Percentiles rank a stretch among this genome's conserved stretches.
Conservation (phyloP, 2,797 vertebrate genomes). For the Etheostoma perlongum region DNA sequence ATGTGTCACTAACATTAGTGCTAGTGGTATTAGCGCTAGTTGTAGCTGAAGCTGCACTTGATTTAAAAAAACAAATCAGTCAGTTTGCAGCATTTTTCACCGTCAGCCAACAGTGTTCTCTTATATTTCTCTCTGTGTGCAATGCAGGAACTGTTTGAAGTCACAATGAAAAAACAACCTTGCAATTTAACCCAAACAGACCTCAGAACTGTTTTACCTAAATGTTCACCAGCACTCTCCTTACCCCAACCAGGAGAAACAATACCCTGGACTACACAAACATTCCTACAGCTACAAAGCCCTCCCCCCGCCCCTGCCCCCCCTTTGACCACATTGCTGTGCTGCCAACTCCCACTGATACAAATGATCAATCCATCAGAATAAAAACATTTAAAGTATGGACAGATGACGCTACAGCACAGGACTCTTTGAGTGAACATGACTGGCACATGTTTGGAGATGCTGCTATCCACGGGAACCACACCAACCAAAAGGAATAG, state of each 20-base stretch:
- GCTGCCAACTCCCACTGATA: constrained; percentile 3
- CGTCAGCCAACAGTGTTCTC: too few relatives aligned
- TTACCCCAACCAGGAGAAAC: background rate
- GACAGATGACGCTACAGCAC: background rate
- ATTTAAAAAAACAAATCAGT: too few relatives aligned
- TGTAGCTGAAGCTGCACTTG: too few relatives aligned
- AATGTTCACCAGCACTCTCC: background rate
- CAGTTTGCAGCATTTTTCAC: too few relatives aligned
- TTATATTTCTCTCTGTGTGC: too few relatives aligned
- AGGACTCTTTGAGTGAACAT: background rate
- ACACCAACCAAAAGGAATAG: background rate
- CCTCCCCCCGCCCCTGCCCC: background rate
- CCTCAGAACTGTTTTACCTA: background rate
- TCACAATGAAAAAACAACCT: background rate
- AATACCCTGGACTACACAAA: constrained; percentile 2
- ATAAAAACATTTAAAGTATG: background rate
- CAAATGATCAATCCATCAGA: constrained; percentile 2
- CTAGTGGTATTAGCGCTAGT: too few relatives aligned
- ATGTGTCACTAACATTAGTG: too few relatives aligned
- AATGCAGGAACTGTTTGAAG: background rate
- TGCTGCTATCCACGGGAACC: background rate
- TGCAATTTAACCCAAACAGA: background rate
- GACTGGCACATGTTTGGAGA: background rate
- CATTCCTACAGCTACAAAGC: constrained; percentile 3
- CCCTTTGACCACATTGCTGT: constrained; percentile 4